These are phyloP conservation scores for Carettochelys insculpta DNA, from an alignment of 2,113 vertebrate genomes.

Conservation along the genomic window DNA sequence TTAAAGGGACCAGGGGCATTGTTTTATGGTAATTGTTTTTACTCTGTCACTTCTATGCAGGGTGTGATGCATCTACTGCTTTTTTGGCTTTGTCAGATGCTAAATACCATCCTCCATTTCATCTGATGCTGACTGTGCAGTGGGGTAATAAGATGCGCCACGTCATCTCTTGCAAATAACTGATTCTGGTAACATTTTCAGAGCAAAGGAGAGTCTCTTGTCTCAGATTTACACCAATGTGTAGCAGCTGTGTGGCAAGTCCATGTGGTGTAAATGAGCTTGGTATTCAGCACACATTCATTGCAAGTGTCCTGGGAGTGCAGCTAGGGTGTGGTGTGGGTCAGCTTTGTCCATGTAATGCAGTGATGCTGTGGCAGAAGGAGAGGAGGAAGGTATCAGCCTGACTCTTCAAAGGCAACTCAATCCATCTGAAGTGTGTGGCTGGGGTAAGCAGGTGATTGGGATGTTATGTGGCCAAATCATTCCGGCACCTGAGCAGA, in stretches of 20 bases:
- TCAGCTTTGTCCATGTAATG: background rate
- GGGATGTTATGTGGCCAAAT: background rate
- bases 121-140: background rate
- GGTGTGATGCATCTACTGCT: background rate
- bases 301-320: background rate
- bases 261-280: background rate
- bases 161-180: background rate
- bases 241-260: background rate
- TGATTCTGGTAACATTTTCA: background rate
- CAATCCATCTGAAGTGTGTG: background rate
- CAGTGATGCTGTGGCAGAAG: constrained; percentile 19
- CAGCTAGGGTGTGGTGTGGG: background rate
- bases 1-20: background rate
- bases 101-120: background rate
- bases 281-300: background rate
- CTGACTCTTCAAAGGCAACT: constrained; percentile 20
- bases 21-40: constrained; percentile 4
- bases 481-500: background rate
- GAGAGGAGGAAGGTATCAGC: constrained; percentile 27
- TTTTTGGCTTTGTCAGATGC: background rate
- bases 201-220: background rate
- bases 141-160: background rate
- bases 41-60: background rate
- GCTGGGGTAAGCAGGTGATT: background rate
- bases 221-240: background rate